These are phyloP conservation scores for Psophia crepitans DNA, from an alignment of 2,113 vertebrate genomes.

Conservation along the genomic window DNA sequence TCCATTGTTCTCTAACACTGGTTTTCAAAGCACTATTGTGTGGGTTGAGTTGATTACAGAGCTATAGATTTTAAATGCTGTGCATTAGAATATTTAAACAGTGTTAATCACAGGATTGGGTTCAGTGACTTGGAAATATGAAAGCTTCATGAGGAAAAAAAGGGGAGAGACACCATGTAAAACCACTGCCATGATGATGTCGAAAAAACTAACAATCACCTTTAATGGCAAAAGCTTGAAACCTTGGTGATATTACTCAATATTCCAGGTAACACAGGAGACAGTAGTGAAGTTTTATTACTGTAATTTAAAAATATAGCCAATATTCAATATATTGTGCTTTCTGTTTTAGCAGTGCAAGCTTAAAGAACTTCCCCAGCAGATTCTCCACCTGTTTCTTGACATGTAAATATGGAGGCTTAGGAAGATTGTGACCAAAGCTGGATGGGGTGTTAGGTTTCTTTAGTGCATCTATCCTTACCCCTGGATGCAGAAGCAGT, in stretches of 20 bases:
- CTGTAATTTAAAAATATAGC: background rate
- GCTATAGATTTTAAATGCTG: background rate
- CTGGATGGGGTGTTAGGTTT: background rate
- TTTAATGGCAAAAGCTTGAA: conserved; percentile 1
- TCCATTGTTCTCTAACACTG: background rate
- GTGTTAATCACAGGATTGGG: background rate
- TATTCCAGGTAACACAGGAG: background rate
- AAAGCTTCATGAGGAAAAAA: background rate
- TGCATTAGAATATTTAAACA: background rate
- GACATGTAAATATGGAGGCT: background rate
- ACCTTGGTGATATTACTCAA: background rate
- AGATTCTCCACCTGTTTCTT: background rate
- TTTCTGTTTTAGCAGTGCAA: background rate
- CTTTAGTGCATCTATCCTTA: background rate
- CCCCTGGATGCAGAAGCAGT: background rate
- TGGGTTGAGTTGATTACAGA: background rate
- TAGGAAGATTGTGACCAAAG: background rate
- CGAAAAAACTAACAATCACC: conserved; percentile 12
- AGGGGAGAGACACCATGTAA: background rate
- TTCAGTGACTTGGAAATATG: background rate
- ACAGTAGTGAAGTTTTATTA: background rate
- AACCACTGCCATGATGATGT: background rate
- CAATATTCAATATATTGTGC: background rate
- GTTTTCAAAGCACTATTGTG: background rate
- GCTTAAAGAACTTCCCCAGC: background rate